phyloP scores from a whole-genome alignment of 2,113 vertebrate genomes.

The Condylura cristata region DNA sequence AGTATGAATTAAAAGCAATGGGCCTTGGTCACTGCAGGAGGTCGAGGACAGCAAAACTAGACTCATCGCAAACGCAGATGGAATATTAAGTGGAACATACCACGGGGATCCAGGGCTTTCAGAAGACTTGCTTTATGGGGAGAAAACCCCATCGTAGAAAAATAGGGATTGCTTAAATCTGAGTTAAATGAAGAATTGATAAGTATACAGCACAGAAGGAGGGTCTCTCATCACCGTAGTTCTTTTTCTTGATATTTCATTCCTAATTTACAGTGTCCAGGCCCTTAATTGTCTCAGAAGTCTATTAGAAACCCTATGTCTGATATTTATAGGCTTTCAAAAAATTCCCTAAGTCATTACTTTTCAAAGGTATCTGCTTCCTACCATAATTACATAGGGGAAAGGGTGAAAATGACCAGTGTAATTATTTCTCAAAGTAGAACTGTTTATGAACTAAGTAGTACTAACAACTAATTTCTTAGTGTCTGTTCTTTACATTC shows the following conservation, averaged over 20 bases:
- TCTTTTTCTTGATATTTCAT: neutral
- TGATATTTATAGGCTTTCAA: neutral
- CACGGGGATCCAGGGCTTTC: neutral
- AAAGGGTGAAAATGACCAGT: neutral
- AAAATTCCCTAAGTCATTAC: neutral
- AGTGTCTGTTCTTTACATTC: neutral
- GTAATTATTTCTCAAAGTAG: neutral
- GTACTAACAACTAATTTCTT: neutral
- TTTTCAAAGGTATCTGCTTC: neutral
- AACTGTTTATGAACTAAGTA: neutral
- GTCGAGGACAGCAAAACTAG: neutral
- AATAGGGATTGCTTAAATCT: neutral
- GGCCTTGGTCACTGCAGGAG: neutral
- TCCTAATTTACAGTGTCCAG: neutral
- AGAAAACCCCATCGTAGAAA: neutral
- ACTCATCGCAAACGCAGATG: neutral
- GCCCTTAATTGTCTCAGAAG: neutral
- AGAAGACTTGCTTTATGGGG: neutral
- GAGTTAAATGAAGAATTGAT: neutral
- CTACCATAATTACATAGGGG: neutral
- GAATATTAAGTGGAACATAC: neutral
- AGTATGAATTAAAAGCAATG: slow-evolving; percentile 6
- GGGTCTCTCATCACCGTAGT: neutral
- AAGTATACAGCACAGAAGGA: neutral
- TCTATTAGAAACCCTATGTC: neutral